A percentile compares a stretch with the other conserved stretches of the same genome.
These are phyloP conservation scores for Microplitis mediator DNA, from an alignment of 1,140 invertebrate species.

Conservation along the genomic window DNA sequence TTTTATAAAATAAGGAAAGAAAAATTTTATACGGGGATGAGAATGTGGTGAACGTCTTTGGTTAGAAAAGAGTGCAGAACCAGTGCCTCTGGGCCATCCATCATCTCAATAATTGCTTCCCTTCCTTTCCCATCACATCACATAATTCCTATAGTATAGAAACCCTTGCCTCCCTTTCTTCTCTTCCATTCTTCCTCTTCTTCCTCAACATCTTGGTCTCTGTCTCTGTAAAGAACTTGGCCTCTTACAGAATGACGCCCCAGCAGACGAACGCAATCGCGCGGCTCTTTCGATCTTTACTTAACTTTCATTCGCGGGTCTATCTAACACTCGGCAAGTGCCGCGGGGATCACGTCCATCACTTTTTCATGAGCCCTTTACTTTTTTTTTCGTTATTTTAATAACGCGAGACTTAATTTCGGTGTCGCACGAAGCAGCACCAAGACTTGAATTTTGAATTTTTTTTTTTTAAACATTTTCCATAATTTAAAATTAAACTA, in stretches of 20 bases:
- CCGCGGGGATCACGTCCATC: conserved; percentile 8
- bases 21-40: conserved; percentile 5
- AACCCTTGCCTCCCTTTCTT: conserved; percentile 39
- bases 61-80: conserved; percentile 48
- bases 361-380: neutral
- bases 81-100: conserved; percentile 59
- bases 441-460: no score
- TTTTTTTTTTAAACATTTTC: no score
- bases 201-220: neutral
- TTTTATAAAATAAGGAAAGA: conserved; percentile 31
- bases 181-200: conserved; percentile 23
- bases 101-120: conserved; percentile 62
- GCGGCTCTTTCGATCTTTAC: neutral
- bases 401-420: no score
- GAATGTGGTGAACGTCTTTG: conserved; percentile 45
- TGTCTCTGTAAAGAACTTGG: no score
- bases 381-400: neutral
- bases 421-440: no score
- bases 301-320: neutral
- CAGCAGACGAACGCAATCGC: neutral
- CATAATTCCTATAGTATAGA: conserved; percentile 53
- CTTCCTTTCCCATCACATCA: conserved; percentile 47
- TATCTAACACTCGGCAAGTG: conserved; percentile 7
- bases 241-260: no score
- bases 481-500: no score